Conservation (phyloP, 2,888 invertebrate species). For the Thecophora atra region DNA sequence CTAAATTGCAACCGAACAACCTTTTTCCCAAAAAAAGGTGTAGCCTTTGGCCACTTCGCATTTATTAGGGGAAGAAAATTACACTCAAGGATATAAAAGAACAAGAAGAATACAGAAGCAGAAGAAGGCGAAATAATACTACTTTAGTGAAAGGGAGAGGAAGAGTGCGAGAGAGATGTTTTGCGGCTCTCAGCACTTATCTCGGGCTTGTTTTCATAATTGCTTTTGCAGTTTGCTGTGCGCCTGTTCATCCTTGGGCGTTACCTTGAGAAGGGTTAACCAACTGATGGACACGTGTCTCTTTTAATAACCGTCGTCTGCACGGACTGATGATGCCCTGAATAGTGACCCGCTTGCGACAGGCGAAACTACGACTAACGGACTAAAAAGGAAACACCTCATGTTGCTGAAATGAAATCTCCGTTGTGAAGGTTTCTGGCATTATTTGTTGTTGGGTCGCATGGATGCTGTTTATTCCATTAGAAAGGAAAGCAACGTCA, state of each 20-base stretch:
- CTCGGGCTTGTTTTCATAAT: neutral
- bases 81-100: no score
- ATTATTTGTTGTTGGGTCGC: no score
- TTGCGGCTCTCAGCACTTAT: neutral
- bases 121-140: neutral
- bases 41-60: no score
- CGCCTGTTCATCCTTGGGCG: conserved; percentile 66
- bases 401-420: neutral
- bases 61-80: no score
- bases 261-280: conserved; percentile 68
- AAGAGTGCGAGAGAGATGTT: neutral
- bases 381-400: neutral
- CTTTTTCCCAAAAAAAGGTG: no score
- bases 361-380: neutral
- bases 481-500: no score
- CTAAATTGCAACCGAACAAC: no score
- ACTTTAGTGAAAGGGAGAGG: neutral
- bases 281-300: conserved; percentile 65
- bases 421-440: neutral
- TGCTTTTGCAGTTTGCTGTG: conserved; percentile 47
- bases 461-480: no score
- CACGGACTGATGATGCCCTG: neutral
- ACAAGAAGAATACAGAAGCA: neutral
- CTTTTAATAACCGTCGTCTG: conserved; percentile 45
- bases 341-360: neutral